Evolutionary conservation across 30 jellyfish, hydroid and myxozoan genomes (phyloP).

Genomic region (Pelagia noctiluca): DNA sequence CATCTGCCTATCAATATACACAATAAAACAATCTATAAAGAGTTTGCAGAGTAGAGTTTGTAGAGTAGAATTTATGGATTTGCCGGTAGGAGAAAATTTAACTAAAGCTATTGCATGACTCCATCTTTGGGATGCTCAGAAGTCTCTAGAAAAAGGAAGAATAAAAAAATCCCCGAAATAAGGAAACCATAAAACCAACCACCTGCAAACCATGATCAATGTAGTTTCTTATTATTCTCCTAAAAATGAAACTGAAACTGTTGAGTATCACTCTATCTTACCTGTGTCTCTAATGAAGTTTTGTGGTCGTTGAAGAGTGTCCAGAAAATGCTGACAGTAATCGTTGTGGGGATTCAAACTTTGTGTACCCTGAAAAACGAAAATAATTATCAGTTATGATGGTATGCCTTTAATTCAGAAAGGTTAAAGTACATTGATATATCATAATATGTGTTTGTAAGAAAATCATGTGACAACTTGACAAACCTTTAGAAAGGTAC

Average conservation of each 20-base stretch:
- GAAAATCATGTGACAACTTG: not conserved
- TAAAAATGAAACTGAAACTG: not conserved
- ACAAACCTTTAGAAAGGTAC: conserved; percentile 82
- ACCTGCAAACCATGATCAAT: no score
- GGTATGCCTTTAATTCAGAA: no score
- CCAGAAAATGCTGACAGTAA: conserved; percentile 93
- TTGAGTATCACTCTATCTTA: not conserved
- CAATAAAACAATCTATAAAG: no score
- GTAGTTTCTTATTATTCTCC: not conserved
- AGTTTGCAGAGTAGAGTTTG: no score
- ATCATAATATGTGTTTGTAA: not conserved
- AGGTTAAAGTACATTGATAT: not conserved
- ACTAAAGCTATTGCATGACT: no score
- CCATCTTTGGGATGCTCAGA: no score
- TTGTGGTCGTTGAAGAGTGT: conserved; percentile 93
- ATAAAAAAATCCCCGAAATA: not conserved
- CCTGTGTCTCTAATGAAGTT: conserved; percentile 95
- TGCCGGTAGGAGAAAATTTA: no score
- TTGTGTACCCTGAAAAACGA: conserved; percentile 79
- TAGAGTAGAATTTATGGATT: no score
- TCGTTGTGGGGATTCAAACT: conserved; percentile 93
- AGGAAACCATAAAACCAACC: not conserved
- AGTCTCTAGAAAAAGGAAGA: no score
- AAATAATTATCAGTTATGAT: no score
- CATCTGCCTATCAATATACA: no score